A percentile compares a stretch with the other conserved stretches of the same genome.
Conservation (phyloP, 2,113 vertebrate genomes). For the Antechinus stuartii region DNA sequence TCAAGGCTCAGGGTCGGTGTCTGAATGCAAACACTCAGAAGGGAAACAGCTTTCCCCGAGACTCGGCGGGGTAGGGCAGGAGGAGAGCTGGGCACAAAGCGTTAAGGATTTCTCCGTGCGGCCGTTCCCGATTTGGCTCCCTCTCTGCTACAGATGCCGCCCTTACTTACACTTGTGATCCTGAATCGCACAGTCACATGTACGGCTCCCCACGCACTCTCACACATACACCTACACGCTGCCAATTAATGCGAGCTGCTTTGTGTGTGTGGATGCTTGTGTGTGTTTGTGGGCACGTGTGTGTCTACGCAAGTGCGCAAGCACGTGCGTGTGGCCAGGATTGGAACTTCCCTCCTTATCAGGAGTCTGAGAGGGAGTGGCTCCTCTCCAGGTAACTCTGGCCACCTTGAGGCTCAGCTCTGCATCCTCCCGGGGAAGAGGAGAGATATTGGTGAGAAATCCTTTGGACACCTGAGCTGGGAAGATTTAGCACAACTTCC, state of each 20-base stretch:
- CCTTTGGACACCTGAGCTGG: background rate
- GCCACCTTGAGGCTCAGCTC: background rate
- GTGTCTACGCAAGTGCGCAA: rapidly evolving
- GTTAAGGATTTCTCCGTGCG: background rate
- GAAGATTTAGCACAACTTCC: background rate
- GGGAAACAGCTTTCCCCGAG: background rate
- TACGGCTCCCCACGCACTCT: background rate
- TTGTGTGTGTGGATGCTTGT: background rate
- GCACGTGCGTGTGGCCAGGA: rapidly evolving
- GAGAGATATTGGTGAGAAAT: background rate
- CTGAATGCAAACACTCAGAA: background rate
- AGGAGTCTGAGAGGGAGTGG: background rate
- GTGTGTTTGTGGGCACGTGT: background rate
- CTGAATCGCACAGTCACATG: background rate
- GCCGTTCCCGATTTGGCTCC: background rate
- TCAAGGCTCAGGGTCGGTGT: background rate
- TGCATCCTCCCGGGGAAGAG: background rate
- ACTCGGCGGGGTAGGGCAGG: background rate
- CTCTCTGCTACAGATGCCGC: background rate
- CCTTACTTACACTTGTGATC: background rate
- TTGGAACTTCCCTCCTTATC: background rate
- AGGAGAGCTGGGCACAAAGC: background rate
- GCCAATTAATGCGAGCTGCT: background rate
- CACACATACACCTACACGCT: slow-evolving; percentile 9
- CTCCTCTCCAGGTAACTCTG: background rate